Evolutionary conservation across 2,888 invertebrate genomes (phyloP).

Genomic region (Aleiodes alternator): DNA sequence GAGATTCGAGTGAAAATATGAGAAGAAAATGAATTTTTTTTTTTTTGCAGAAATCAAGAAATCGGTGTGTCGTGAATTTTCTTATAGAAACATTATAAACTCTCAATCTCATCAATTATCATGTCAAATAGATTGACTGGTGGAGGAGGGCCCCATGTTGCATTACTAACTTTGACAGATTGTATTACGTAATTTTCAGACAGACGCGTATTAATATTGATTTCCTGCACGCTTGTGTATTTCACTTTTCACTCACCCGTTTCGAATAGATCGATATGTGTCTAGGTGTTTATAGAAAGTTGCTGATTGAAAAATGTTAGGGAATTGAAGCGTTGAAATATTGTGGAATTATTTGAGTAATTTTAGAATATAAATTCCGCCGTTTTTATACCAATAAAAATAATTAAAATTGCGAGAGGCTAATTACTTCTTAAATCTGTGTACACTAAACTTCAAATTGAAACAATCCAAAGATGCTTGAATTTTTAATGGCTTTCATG

Average conservation of each 20-base stretch:
- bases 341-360: too few relatives aligned
- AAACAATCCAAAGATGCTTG: too few relatives aligned
- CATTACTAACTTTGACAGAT: slow-evolving; percentile 24
- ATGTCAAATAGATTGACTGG: slow-evolving; percentile 46
- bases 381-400: not conserved
- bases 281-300: slow-evolving; percentile 15
- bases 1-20: not conserved
- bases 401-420: not conserved
- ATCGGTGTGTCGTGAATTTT: not conserved
- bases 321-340: slow-evolving; percentile 1
- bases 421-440: too few relatives aligned
- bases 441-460: too few relatives aligned
- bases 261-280: slow-evolving; percentile 3
- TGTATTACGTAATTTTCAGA: slow-evolving; percentile 46
- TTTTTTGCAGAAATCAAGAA: slow-evolving; percentile 14
- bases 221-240: slow-evolving; percentile 20
- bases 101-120: slow-evolving; percentile 49
- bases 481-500: too few relatives aligned
- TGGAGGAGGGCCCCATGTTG: slow-evolving; percentile 32
- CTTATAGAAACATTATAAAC: slow-evolving; percentile 8
- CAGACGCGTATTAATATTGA: slow-evolving; percentile 41
- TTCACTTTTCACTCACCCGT: not conserved
- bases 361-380: not conserved
- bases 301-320: slow-evolving; percentile 4
- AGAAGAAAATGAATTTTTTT: not conserved